Conservation (phyloP, 2,797 vertebrate genomes). For the Galago senegalensis region DNA sequence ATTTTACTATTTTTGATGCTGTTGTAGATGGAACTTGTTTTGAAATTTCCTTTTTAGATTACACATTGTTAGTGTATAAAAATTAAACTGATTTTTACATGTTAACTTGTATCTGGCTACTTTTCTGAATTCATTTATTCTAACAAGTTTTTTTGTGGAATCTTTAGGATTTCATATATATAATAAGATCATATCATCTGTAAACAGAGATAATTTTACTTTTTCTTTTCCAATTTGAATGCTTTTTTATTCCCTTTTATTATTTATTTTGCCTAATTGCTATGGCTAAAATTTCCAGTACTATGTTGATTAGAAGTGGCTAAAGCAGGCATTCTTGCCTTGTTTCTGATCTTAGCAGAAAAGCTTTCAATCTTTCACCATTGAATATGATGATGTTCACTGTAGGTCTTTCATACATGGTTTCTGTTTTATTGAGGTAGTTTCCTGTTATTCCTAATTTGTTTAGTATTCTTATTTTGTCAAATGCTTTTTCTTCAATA, state of each 20-base stretch:
- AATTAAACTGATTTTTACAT: background rate
- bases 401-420: background rate
- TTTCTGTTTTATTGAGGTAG: background rate
- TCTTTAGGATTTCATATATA: background rate
- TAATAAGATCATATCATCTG: background rate
- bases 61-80: background rate
- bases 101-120: background rate
- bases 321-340: background rate
- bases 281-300: background rate
- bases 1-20: background rate
- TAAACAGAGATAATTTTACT: background rate
- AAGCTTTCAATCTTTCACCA: background rate
- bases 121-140: background rate
- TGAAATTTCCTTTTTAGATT: background rate
- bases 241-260: background rate
- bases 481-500: background rate
- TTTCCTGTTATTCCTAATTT: background rate
- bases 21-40: background rate
- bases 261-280: background rate
- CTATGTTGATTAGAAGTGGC: background rate
- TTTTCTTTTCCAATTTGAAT: background rate
- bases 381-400: background rate
- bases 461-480: background rate
- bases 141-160: background rate
- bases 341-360: background rate